These are phyloP conservation scores for Diadophis punctatus DNA, from an alignment of 2,113 vertebrate genomes.

Conservation along the genomic window DNA sequence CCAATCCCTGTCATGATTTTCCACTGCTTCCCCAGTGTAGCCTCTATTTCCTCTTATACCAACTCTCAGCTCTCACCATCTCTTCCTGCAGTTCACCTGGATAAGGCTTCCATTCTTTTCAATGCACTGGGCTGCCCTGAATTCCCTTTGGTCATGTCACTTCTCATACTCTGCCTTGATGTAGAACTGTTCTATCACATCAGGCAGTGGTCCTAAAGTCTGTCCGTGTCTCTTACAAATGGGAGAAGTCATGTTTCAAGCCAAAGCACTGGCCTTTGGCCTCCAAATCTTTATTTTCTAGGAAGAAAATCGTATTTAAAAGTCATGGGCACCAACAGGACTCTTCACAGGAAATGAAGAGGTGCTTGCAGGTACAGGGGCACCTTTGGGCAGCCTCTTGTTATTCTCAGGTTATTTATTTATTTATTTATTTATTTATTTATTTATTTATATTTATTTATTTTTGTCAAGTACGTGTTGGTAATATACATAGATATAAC, in stretches of 20 bases:
- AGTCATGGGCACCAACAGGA: not conserved
- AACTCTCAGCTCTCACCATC: not conserved
- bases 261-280: not conserved
- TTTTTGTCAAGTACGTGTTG: no score
- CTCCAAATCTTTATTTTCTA: not conserved
- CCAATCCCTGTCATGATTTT: not conserved
- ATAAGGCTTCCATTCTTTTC: not conserved
- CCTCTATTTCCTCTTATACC: not conserved
- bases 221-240: not conserved
- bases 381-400: not conserved
- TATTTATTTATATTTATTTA: no score
- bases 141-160: not conserved
- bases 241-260: not conserved
- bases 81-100: not conserved
- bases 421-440: no score
- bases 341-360: not conserved
- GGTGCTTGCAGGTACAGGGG: not conserved
- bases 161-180: not conserved
- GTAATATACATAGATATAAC: no score
- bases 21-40: not conserved
- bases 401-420: not conserved
- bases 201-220: not conserved
- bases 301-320: not conserved
- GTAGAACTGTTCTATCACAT: not conserved
- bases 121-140: not conserved